Conservation (phyloP, 2,888 invertebrate genomes). For the Matsumyia berberina region DNA sequence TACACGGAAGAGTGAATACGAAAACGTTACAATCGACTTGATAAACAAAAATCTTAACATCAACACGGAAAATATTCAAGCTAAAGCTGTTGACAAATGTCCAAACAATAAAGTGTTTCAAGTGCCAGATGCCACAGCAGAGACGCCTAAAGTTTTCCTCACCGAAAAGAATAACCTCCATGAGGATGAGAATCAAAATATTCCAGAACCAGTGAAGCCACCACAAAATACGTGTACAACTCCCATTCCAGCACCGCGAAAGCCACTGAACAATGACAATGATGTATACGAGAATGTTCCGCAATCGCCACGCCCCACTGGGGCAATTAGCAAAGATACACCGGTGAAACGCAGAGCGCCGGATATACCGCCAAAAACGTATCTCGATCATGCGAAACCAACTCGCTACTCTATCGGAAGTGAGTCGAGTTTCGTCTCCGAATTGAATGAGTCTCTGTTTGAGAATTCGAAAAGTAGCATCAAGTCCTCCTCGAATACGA, state of each 20-base stretch:
- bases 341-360: constrained; percentile 78
- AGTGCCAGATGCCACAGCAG: constrained; percentile 66
- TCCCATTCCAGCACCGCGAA: constrained; percentile 82
- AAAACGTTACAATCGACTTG: constrained; percentile 82
- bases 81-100: constrained; percentile 80
- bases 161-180: constrained; percentile 80
- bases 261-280: constrained; percentile 78
- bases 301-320: constrained; percentile 65
- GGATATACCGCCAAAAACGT: constrained; percentile 79
- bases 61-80: constrained; percentile 81
- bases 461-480: constrained; percentile 77
- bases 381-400: constrained; percentile 75
- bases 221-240: constrained; percentile 68
- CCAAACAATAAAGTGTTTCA: constrained; percentile 80
- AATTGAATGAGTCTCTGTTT: constrained; percentile 70
- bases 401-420: constrained; percentile 80
- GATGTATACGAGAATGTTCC: constrained; percentile 55
- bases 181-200: constrained; percentile 82
- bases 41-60: constrained; percentile 81
- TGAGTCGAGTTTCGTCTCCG: constrained; percentile 79
- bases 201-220: constrained; percentile 65
- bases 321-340: constrained; percentile 78
- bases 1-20: constrained; percentile 81
- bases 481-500: constrained; percentile 80
- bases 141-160: constrained; percentile 76